These are phyloP conservation scores for Cyanoramphus novaezelandiae DNA, from an alignment of 2,113 vertebrate genomes.

Conservation along the genomic window DNA sequence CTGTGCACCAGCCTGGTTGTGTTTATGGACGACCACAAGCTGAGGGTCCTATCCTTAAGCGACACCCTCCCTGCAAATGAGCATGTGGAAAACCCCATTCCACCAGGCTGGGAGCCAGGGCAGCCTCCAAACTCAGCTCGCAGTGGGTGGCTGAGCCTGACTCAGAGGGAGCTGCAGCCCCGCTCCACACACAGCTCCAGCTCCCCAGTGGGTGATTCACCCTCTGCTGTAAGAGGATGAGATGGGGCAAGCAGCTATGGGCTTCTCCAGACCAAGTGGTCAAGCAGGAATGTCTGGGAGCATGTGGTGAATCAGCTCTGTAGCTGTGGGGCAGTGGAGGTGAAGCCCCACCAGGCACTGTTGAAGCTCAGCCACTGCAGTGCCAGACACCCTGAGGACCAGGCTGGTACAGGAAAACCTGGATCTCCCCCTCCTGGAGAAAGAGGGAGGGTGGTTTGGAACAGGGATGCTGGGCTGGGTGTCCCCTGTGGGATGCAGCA, in stretches of 20 bases:
- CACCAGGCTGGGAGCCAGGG: background rate
- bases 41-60: background rate
- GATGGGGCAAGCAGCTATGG: rapidly evolving
- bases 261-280: rapidly evolving
- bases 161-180: background rate
- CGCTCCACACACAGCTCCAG: background rate
- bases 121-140: background rate
- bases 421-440: background rate
- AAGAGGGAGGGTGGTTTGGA: background rate
- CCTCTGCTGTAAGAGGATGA: background rate
- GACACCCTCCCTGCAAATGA: rapidly evolving
- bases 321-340: rapidly evolving
- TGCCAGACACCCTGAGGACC: rapidly evolving
- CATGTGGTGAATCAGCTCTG: rapidly evolving
- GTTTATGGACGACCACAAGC: background rate
- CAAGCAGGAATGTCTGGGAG: background rate
- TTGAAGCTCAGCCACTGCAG: rapidly evolving
- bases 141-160: background rate
- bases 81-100: rapidly evolving
- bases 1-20: too few relatives aligned
- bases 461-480: background rate
- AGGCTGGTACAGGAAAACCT: rapidly evolving
- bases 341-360: background rate
- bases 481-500: background rate
- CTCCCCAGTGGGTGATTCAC: background rate